phyloP scores from a whole-genome alignment of 2,888 invertebrate genomes.

The Blastobasis lacticolella region DNA sequence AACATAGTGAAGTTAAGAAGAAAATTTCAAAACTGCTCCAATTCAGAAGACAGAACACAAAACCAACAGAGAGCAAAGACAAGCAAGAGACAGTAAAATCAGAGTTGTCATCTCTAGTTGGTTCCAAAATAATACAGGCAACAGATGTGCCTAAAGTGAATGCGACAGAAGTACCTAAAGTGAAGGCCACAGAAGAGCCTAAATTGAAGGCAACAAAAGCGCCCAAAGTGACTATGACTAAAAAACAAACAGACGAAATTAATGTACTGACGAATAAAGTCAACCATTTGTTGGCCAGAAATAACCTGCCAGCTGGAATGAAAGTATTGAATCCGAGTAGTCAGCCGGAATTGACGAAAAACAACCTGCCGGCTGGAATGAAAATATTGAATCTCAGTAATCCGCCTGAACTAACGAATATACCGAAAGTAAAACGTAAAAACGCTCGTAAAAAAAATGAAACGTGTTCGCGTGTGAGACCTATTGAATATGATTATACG shows the following conservation, averaged over 20 bases:
- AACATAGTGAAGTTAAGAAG: background rate
- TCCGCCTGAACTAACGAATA: too few species aligned
- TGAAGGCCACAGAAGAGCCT: too few species aligned
- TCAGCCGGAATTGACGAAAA: too few species aligned
- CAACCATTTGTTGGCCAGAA: conserved; percentile 15
- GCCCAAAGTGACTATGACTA: conserved; percentile 35
- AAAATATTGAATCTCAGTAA: too few species aligned
- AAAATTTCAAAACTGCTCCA: background rate
- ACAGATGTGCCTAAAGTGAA: conserved; percentile 26
- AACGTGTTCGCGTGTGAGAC: background rate
- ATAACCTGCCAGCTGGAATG: too few species aligned
- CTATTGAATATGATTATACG: background rate
- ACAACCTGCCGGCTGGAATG: too few species aligned
- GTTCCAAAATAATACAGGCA: conserved; percentile 19
- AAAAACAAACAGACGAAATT: conserved; percentile 29
- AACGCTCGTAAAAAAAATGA: background rate
- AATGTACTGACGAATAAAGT: conserved; percentile 23
- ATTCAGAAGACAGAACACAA: background rate
- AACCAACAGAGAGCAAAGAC: background rate
- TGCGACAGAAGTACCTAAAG: too few species aligned
- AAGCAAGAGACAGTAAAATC: background rate
- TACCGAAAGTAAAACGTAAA: too few species aligned
- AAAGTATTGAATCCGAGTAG: too few species aligned
- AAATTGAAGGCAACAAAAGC: conserved; percentile 17
- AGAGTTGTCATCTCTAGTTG: background rate